Evolutionary conservation across 2,113 vertebrate genomes (phyloP).

Genomic region (Macrotis lagotis): DNA sequence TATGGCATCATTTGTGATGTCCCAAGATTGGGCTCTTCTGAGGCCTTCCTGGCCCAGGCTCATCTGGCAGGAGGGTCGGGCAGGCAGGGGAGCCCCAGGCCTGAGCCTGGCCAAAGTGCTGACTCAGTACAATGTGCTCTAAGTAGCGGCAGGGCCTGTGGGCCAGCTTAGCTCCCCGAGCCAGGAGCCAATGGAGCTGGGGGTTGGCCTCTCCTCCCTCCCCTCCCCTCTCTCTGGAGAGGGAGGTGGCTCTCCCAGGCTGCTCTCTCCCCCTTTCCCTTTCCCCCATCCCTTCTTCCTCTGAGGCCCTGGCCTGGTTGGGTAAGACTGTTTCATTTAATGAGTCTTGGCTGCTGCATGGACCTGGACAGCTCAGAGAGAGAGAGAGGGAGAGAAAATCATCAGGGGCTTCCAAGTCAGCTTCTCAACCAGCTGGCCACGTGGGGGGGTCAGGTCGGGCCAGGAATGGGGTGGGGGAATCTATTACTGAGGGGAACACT

Average conservation of each 20-base stretch:
- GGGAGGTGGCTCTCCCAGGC: slow-evolving; percentile 55
- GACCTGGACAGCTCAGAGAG: background rate
- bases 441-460: background rate
- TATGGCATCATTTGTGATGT: slow-evolving; percentile 83
- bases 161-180: slow-evolving; percentile 86
- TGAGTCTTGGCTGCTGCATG: slow-evolving; percentile 70
- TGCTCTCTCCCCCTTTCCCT: slow-evolving; percentile 70
- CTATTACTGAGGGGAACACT: background rate
- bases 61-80: slow-evolving; percentile 88
- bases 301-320: slow-evolving; percentile 74
- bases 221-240: slow-evolving; percentile 84
- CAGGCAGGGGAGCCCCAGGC: slow-evolving; percentile 88
- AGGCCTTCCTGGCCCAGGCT: slow-evolving; percentile 86
- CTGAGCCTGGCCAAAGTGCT: slow-evolving; percentile 89
- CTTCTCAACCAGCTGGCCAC: background rate
- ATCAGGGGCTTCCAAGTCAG: background rate
- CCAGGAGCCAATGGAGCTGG: slow-evolving; percentile 82
- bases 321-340: slow-evolving; percentile 70
- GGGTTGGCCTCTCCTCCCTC: slow-evolving; percentile 77
- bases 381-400: background rate
- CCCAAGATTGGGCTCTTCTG: slow-evolving; percentile 85
- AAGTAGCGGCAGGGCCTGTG: slow-evolving; percentile 87
- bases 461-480: background rate
- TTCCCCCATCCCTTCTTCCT: slow-evolving; percentile 48
- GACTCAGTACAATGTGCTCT: slow-evolving; percentile 92